Base-by-base conservation (phyloP, 1,140 invertebrate species). In the Panonychus citri region DNA sequence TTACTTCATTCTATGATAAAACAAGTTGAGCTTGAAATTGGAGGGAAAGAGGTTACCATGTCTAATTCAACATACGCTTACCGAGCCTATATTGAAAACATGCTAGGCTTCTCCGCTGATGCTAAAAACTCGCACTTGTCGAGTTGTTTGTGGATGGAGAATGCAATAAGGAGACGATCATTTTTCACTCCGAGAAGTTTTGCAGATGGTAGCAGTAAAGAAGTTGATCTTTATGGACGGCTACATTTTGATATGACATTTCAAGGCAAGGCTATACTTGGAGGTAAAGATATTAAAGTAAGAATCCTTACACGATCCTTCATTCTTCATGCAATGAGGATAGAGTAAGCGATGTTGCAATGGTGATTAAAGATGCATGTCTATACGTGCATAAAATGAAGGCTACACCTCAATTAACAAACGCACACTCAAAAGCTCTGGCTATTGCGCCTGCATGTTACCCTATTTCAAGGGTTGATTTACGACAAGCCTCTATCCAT, bases 1-100 rank as follows among this genome's bases (percentile, higher is more conserved):
- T 65, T 67, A 58, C 12, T 70, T 34, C 66, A 70, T 62, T 68
- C 65, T n/a, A 57, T 72, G 28, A 71, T 72, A 56, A 66, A 58
- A 60, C 66, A 69, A 55, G 59, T 71, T 0, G 66, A 69, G 58
- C 60, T 72, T 17, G 67, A 65, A 60, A 64, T 73, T 5, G 71
- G 72, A 64, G 68, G 71, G 60, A 70, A 68, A 63, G 59, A 69
- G 24, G 60, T 73, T 3, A 69, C 67, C n/a, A 64, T 67, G 0
- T 62, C 66, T 21, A 68, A 66, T 51, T 67, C 68, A 57, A 66
- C 66, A 15, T 72, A 73, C 62, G 63, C 65, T 19, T 72, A 70
- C 60, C 55, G 66, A 54, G 65, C 66, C 2, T 73, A 72, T 49
- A 65, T 74, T 15, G 69, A 74, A 65, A 71, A 65, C 3, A 53